phyloP scores from a whole-genome alignment of 2,888 invertebrate species.

The Ectemnius lituratus region DNA sequence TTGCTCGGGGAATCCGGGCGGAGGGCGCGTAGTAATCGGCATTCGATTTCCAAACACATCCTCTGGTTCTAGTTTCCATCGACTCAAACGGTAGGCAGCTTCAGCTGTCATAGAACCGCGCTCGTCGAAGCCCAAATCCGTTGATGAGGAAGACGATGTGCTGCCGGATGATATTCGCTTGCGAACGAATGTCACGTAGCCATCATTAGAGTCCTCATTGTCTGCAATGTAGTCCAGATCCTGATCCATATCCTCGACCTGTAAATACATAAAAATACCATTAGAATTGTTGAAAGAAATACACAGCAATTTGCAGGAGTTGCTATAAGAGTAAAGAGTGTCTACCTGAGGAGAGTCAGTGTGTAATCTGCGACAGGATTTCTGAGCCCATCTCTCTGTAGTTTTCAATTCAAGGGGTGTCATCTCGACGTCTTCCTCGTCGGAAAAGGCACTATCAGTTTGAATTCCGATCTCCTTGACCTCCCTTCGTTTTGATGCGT shows the following conservation, averaged over 20 bases:
- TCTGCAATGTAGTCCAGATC: constrained; percentile 7
- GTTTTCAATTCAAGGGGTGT: constrained; percentile 4
- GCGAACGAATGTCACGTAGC: background rate
- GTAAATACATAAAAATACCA: background rate
- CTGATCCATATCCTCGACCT: constrained; percentile 6
- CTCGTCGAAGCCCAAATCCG: constrained; percentile 25
- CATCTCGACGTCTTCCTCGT: constrained; percentile 25
- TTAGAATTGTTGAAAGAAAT: too few relatives aligned
- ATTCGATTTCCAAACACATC: background rate
- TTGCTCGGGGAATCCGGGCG: constrained; percentile 26
- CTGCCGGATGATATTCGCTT: constrained; percentile 8
- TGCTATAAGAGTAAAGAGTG: too few relatives aligned
- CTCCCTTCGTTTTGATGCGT: constrained; percentile 6
- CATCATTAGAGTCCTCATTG: constrained; percentile 18
- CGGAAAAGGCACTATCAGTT: constrained; percentile 32
- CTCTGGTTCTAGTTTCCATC: background rate
- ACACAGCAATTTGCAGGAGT: too few relatives aligned
- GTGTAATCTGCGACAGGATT: background rate
- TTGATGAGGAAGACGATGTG: constrained; percentile 15
- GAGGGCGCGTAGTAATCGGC: constrained; percentile 5
- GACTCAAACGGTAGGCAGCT: background rate
- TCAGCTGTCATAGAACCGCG: background rate
- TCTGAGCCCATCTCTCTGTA: background rate
- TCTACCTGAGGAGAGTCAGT: background rate
- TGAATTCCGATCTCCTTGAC: constrained; percentile 29